phyloP scores from a whole-genome alignment of 2,797 vertebrate species.

The Malurus leucopterus region DNA sequence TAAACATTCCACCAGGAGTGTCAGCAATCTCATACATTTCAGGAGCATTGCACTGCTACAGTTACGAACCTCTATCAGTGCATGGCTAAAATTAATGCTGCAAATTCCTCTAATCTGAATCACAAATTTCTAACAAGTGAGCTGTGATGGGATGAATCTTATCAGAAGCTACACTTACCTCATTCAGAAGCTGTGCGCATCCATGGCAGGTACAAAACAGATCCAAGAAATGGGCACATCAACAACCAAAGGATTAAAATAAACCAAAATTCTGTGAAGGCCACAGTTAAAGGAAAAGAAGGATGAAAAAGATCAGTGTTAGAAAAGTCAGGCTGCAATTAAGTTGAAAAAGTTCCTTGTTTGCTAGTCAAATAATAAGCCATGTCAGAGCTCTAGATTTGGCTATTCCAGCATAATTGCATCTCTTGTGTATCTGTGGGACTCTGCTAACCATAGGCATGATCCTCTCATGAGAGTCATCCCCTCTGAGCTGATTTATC shows the following conservation, averaged over 20 bases:
- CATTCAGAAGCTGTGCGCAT: not conserved
- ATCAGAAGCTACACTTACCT: not conserved
- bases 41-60: not conserved
- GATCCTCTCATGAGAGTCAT: constrained; percentile 35
- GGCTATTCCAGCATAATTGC: constrained; percentile 45
- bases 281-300: not conserved
- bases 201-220: not conserved
- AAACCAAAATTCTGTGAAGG: not conserved
- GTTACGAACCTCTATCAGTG: not conserved
- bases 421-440: constrained; percentile 52
- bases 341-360: constrained; percentile 54
- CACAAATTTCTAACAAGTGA: not conserved
- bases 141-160: not conserved
- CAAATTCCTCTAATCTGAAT: not conserved
- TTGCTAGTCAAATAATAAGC: constrained; percentile 52
- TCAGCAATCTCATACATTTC: not conserved
- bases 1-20: not conserved
- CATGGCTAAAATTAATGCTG: not conserved
- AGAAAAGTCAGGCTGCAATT: constrained; percentile 39
- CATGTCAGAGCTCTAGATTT: constrained; percentile 5
- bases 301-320: constrained; percentile 6
- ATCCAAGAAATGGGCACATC: not conserved
- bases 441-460: not conserved
- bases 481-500: constrained; percentile 49
- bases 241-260: not conserved